Base-by-base conservation (phyloP, 2,797 vertebrate genomes). In the Notamacropus eugenii region DNA sequence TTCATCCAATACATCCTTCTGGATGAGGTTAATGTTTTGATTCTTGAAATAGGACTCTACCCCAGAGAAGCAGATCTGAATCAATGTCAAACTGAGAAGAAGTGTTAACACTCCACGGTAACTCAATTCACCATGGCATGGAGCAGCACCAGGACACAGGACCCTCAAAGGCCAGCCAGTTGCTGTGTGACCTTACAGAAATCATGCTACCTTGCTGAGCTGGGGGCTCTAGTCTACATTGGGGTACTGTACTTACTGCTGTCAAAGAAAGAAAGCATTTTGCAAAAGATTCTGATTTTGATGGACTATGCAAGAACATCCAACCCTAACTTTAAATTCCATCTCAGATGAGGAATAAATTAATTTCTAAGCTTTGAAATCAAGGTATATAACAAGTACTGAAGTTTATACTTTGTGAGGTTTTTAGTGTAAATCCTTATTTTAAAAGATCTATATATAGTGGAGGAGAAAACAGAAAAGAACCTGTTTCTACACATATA, bases 301-400 rank as follows among this genome's bases (percentile, higher is more conserved):
- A 90, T 90, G 92, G 40, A 27, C 54, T 95, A 54, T 95, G 52
- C 95, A 97, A 96, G 97, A 96, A 91, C 0, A 95, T 54, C 82
- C 62, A 97, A 91, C 94, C 97, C 97, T 94, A 97, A 97, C 90
- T 95, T 96, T 97, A 87, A 50, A 87, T 8, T 27, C 74, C 22
- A 87, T 27, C 40, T 87, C 74, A 87, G 28, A 87, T 87, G 74
- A 87, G 24, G 24, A 87, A 87, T 11, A 87, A 87, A 50, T 55
- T 55, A 91, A 91, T 46, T 54, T 91, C 40, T 87, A 87, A 87
- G 40, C 28, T 46, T 50, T 87, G 67, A 46, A 24, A 46, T 94
- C 97, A 96, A 97, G 94, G 97, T 97, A 58, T 97, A 94, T 97
- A 94, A 96, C 96, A 97, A 93, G 91, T 55, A 97, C 22, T 46